A percentile compares a stretch with the other conserved stretches of the same genome.
Evolutionary conservation across 2,797 vertebrate species (phyloP).

Genomic region (Iguana delicatissima): DNA sequence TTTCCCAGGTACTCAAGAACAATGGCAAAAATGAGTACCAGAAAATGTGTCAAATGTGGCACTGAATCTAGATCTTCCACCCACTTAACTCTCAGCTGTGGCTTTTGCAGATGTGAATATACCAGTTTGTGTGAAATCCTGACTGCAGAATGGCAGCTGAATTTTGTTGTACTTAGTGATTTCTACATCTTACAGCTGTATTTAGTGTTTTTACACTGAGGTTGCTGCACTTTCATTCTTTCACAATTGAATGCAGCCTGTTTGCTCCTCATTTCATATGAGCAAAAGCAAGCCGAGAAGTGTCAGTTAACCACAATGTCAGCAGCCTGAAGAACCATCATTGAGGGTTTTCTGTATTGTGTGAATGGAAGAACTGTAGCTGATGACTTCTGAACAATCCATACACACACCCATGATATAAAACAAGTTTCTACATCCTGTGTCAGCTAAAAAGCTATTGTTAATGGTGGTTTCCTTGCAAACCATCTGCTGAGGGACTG

Average conservation of each 20-base stretch:
- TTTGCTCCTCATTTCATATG: neutral
- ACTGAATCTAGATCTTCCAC: neutral
- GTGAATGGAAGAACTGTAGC: neutral
- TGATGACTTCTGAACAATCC: neutral
- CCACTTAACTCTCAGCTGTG: neutral
- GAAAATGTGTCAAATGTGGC: neutral
- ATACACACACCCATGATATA: no score
- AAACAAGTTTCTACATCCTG: neutral
- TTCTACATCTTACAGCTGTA: neutral
- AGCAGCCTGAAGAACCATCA: no score
- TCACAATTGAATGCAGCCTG: neutral
- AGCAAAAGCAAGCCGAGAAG: neutral
- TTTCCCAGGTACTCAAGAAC: neutral
- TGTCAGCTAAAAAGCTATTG: neutral
- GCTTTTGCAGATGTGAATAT: neutral
- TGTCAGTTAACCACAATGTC: neutral
- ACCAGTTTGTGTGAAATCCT: neutral
- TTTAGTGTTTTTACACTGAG: neutral
- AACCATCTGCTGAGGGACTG: no score
- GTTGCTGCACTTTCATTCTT: neutral
- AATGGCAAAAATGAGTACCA: neutral
- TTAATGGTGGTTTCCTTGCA: neutral
- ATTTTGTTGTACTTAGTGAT: neutral
- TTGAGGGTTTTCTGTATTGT: no score
- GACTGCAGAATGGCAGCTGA: neutral